These are phyloP conservation scores for Archilochus colubris DNA, from an alignment of 2,113 vertebrate genomes.

Conservation along the genomic window DNA sequence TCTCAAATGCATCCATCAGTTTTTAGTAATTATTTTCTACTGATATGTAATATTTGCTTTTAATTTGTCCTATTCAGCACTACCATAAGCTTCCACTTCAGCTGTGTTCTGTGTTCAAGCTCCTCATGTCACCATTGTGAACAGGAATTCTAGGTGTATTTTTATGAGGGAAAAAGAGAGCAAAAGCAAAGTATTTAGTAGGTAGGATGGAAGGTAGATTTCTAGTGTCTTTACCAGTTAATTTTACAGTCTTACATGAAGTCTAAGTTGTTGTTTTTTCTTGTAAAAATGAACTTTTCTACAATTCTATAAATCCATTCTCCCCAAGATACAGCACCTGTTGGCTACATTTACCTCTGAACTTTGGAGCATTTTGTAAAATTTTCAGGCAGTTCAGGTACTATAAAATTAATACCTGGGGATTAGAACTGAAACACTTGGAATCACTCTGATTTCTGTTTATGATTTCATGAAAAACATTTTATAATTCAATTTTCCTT, in stretches of 20 bases:
- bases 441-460: background rate
- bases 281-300: background rate
- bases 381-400: background rate
- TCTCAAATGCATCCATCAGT: background rate
- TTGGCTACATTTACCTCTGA: background rate
- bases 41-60: background rate
- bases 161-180: background rate
- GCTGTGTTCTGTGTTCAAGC: background rate
- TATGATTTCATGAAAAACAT: background rate
- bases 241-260: background rate
- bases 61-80: background rate
- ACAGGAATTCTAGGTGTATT: background rate
- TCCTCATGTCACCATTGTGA: background rate
- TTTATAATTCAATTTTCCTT: background rate
- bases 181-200: background rate
- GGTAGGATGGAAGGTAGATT: background rate
- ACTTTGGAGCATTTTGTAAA: background rate
- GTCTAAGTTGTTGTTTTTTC: background rate
- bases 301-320: background rate
- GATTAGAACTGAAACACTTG: background rate
- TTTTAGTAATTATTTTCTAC: background rate
- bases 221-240: background rate
- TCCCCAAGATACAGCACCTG: background rate
- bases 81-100: background rate
- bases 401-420: background rate